Conservation (phyloP, 2,113 vertebrate genomes). For the Crotalus tigris region DNA sequence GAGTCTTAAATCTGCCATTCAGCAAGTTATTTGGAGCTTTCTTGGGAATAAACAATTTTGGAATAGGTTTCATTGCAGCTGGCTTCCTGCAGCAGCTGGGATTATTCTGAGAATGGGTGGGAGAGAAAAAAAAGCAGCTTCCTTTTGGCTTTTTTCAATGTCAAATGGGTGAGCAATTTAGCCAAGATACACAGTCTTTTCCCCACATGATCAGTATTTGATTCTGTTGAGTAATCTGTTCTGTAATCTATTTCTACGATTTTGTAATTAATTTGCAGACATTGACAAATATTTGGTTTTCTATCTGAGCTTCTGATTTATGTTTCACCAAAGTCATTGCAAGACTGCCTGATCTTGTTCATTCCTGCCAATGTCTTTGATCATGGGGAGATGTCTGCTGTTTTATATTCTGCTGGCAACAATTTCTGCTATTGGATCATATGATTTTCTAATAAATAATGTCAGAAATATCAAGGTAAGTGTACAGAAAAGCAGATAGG, state of each 20-base stretch:
- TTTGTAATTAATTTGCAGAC: not conserved
- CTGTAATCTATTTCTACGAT: not conserved
- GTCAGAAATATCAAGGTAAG: slow-evolving; percentile 21
- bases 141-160: not conserved
- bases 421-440: not conserved
- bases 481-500: not conserved
- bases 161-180: not conserved
- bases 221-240: not conserved
- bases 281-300: slow-evolving; percentile 9
- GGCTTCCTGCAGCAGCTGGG: not conserved
- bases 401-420: not conserved
- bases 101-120: not conserved
- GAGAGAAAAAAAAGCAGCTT: not conserved
- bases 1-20: not conserved
- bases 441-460: slow-evolving; percentile 5
- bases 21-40: not conserved
- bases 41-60: not conserved
- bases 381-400: slow-evolving; percentile 1
- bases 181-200: not conserved
- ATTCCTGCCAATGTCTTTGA: not conserved
- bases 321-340: not conserved
- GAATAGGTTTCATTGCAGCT: not conserved
- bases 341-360: not conserved
- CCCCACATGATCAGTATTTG: not conserved
- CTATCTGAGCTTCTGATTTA: not conserved